phyloP scores from a whole-genome alignment of 2,888 invertebrate species.

The Panorpa germanica region DNA sequence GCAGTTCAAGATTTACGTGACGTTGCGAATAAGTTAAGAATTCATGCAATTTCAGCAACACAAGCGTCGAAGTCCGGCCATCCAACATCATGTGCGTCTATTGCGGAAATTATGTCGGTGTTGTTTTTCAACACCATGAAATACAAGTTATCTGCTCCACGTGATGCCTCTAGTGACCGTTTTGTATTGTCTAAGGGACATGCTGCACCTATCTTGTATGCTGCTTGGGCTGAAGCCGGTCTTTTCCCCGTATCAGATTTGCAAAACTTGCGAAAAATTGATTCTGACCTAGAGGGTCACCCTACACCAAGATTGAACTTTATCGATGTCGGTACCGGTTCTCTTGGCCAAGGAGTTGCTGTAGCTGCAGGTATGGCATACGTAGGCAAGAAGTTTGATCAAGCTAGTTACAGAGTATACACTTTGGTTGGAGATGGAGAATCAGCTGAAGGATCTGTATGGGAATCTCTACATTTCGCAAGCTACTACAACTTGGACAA shows the following conservation, averaged over 20 bases:
- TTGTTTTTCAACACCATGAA: slow-evolving; percentile 96
- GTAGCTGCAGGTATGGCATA: slow-evolving; percentile 97
- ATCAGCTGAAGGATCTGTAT: slow-evolving; percentile 93
- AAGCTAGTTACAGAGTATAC: slow-evolving; percentile 84
- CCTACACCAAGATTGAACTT: slow-evolving; percentile 95
- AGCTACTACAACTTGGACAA: slow-evolving; percentile 92
- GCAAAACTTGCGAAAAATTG: slow-evolving; percentile 73
- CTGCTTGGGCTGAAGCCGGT: slow-evolving; percentile 96
- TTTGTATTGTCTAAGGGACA: slow-evolving; percentile 97
- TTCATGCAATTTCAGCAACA: slow-evolving; percentile 82
- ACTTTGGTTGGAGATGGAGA: slow-evolving; percentile 97
- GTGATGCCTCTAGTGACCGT: slow-evolving; percentile 79
- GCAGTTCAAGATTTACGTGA: slow-evolving; percentile 63
- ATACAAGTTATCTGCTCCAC: slow-evolving; percentile 74
- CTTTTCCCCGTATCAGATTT: slow-evolving; percentile 72
- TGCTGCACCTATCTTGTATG: slow-evolving; percentile 95
- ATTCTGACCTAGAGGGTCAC: slow-evolving; percentile 96
- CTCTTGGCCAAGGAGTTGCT: slow-evolving; percentile 91
- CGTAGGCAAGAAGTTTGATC: too few species aligned
- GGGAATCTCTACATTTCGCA: slow-evolving; percentile 94
- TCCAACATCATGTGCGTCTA: slow-evolving; percentile 96
- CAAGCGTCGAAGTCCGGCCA: slow-evolving; percentile 94
- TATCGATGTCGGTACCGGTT: slow-evolving; percentile 96
- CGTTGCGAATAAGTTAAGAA: slow-evolving; percentile 84
- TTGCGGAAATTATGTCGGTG: slow-evolving; percentile 96